Conservation (phyloP, 92 coral and sea anemone genomes). For the Palythoa grandis region DNA sequence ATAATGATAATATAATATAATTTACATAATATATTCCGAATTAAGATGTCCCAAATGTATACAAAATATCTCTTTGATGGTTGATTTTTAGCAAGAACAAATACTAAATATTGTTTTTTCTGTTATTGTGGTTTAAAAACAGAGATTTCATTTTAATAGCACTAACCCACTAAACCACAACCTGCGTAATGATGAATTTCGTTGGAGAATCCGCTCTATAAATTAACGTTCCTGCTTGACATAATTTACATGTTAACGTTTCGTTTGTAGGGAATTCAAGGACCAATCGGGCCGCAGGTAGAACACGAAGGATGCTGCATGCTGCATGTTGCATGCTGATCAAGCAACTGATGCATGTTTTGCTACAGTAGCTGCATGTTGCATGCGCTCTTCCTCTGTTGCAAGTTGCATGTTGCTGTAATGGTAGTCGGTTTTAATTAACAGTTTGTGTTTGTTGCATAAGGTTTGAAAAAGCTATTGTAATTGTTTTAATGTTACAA, state of each 20-base stretch:
- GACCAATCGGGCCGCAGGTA: constrained; percentile 91
- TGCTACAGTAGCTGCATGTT: constrained; percentile 40
- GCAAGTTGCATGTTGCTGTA: constrained; percentile 22
- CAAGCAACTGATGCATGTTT: constrained; percentile 45
- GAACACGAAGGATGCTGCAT: constrained; percentile 49
- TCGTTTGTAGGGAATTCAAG: constrained; percentile 72
- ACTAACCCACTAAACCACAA: neutral
- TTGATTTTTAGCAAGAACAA: too few species aligned
- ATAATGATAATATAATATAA: too few species aligned
- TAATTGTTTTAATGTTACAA: neutral
- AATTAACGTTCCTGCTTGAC: neutral
- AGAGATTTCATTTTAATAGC: neutral
- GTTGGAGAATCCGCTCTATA: neutral
- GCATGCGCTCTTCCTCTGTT: neutral
- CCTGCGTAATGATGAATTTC: neutral
- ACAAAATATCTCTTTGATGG: too few species aligned
- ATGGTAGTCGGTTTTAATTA: constrained; percentile 2
- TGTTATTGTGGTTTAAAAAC: neutral
- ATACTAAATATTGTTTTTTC: too few species aligned
- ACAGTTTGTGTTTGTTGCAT: neutral
- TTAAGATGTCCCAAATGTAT: too few species aligned
- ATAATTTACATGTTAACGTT: constrained; percentile 21
- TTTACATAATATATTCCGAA: too few species aligned
- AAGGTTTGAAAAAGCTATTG: neutral
- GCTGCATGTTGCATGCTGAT: constrained; percentile 28